Conservation (phyloP, 2,888 invertebrate genomes). For the Bombyx huttoni region DNA sequence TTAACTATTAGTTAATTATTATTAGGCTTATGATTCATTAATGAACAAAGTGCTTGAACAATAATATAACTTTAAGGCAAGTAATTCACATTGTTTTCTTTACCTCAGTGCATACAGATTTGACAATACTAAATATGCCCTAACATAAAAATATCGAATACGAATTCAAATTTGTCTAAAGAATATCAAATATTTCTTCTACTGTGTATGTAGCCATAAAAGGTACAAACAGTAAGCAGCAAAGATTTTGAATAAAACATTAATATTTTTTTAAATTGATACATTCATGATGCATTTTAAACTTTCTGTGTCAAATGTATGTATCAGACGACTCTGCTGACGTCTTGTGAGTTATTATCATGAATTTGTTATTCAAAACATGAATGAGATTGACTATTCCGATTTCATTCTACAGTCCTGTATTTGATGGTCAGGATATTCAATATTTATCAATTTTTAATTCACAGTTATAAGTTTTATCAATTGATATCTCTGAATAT, state of each 20-base stretch:
- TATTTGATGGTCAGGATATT: not conserved
- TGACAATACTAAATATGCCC: no score
- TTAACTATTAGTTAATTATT: not conserved
- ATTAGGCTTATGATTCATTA: not conserved
- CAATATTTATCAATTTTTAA: constrained; percentile 15
- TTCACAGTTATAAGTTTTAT: constrained; percentile 11
- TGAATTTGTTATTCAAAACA: not conserved
- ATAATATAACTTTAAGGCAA: not conserved
- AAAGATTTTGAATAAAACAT: not conserved
- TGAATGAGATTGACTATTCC: not conserved
- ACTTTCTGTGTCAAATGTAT: not conserved
- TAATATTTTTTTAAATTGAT: not conserved
- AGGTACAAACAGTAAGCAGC: not conserved
- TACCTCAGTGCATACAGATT: no score
- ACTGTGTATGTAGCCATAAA: no score
- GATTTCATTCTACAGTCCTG: not conserved
- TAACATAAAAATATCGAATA: no score
- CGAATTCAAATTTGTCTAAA: no score
- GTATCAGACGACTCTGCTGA: not conserved
- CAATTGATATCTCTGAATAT: constrained; percentile 14
- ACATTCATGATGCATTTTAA: not conserved
- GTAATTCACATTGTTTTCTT: not conserved
- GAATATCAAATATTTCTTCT: no score
- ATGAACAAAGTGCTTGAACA: not conserved
- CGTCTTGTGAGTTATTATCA: not conserved